Evolutionary conservation across 1,140 invertebrate species (phyloP), one percentile per base, ranked within the genome.

Genomic region (Pararge aegeria): DNA sequence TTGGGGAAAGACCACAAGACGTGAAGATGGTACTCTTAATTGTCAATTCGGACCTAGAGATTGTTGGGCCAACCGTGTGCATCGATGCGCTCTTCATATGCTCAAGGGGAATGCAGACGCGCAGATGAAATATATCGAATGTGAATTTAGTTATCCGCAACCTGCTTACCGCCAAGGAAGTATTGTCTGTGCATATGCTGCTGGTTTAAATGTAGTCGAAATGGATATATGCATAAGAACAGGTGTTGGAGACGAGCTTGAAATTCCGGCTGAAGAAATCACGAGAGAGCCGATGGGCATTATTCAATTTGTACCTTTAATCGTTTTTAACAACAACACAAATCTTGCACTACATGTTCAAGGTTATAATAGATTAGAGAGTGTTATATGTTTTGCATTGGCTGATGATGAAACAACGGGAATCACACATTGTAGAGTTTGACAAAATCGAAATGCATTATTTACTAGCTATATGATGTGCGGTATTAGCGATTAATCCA

Each of bases 51-150:
- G 72, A 5, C 20, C 20, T 0, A 63, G 46, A 5, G 83, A 88
- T 40, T 90, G 88, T 60, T 84, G 73, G 72, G 86, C 79, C 0
- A 89, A 90, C 53, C 72, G 80, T 9, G 65, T 89, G 9, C 85
- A 89, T n/a, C 73, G 83, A 42, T 90, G 88, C 51, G 75, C 63
- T 3, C 46, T 90, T 0, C 52, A 85, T 21, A 52, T 73, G 54
- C 65, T 89, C 16, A 64, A 66, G 10, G 60, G 44, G 0, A 66
- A 88, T 20, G 75, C 80, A 50, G 73, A 71, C 0, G 71, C 69
- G 12, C 76, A 79, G 42, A 37, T 89, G 5, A 48, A 70, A 13
- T 90, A 87, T 55, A 87, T 90, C 73, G 37, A 48, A 21, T 90
- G 89, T 61, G 89, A 90, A 56, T 88, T 81, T 50, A 55, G 62